These are phyloP conservation scores for Margarornis squamiger DNA, from an alignment of 2,797 vertebrate species.

Conservation along the genomic window DNA sequence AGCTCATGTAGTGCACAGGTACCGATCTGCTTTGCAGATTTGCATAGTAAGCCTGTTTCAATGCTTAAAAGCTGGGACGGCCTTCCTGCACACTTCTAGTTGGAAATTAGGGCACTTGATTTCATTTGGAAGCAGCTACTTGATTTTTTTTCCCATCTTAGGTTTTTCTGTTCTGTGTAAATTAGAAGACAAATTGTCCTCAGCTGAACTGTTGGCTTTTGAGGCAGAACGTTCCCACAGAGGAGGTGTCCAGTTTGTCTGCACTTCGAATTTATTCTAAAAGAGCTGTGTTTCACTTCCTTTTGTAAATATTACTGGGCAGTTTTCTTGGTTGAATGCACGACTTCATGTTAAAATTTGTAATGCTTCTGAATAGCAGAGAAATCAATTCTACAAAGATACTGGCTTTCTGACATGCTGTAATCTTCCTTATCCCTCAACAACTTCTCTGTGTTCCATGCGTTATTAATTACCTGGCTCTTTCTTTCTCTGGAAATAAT, in stretches of 20 bases:
- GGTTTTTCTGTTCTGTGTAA: accelerated
- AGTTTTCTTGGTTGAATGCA: not conserved
- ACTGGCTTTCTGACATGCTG: not conserved
- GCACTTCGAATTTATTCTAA: not conserved
- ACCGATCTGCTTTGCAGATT: not conserved
- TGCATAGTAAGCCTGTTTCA: not conserved
- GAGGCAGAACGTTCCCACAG: not conserved
- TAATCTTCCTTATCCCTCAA: not conserved
- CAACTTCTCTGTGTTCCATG: not conserved
- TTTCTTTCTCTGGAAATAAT: not conserved
- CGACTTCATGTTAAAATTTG: not conserved
- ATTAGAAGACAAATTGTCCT: not conserved
- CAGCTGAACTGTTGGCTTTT: not conserved
- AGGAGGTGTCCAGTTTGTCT: not conserved
- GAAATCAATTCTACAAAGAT: not conserved
- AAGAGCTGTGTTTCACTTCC: not conserved
- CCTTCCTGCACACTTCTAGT: not conserved
- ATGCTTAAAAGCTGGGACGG: not conserved
- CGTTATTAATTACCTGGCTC: not conserved
- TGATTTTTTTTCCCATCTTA: accelerated
- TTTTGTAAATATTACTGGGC: not conserved
- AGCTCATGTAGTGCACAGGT: accelerated
- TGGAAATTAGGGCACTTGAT: not conserved
- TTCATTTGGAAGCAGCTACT: not conserved
- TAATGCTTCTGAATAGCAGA: not conserved